Percentiles rank a stretch among this genome's conserved stretches.
Evolutionary conservation across 2,113 vertebrate genomes (phyloP).

Genomic region (Stigmatopora argus): DNA sequence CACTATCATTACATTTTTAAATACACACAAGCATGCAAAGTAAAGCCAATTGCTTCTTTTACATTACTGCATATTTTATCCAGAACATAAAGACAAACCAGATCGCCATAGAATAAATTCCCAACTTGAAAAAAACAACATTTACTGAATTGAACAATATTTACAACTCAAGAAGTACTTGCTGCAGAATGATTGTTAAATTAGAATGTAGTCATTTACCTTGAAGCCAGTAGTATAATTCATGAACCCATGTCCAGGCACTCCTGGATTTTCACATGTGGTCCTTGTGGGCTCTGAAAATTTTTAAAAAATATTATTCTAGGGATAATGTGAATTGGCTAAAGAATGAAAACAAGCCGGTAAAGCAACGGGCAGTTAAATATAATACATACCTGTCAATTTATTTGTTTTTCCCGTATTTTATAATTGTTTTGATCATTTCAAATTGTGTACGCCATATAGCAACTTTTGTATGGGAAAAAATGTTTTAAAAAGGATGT

Average conservation of each 20-base stretch:
- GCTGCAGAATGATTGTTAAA: neutral
- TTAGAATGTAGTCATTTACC: slow-evolving; percentile 74
- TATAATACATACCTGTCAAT: too few species aligned
- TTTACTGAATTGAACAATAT: neutral
- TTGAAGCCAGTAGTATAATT: slow-evolving; percentile 94
- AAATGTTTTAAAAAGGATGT: too few species aligned
- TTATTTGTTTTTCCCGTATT: too few species aligned
- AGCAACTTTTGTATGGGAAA: too few species aligned
- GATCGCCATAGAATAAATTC: too few species aligned
- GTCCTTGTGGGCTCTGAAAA: slow-evolving; percentile 83
- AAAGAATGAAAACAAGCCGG: slow-evolving; percentile 17
- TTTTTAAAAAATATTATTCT: slow-evolving; percentile 19
- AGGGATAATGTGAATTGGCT: slow-evolving; percentile 10
- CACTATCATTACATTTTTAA: slow-evolving; percentile 10
- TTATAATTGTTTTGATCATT: too few species aligned
- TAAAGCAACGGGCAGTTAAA: neutral
- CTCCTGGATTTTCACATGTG: slow-evolving; percentile 90
- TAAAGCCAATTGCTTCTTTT: neutral
- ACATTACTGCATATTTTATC: too few species aligned
- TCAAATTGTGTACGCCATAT: too few species aligned
- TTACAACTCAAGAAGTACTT: neutral
- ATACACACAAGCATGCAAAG: neutral
- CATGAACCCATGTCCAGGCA: slow-evolving; percentile 86
- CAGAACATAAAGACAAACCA: too few species aligned
- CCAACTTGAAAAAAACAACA: too few species aligned